Evolutionary conservation across 2,113 vertebrate genomes (phyloP), one percentile per base, ranked within the genome.

Genomic region (Pithys albifrons): DNA sequence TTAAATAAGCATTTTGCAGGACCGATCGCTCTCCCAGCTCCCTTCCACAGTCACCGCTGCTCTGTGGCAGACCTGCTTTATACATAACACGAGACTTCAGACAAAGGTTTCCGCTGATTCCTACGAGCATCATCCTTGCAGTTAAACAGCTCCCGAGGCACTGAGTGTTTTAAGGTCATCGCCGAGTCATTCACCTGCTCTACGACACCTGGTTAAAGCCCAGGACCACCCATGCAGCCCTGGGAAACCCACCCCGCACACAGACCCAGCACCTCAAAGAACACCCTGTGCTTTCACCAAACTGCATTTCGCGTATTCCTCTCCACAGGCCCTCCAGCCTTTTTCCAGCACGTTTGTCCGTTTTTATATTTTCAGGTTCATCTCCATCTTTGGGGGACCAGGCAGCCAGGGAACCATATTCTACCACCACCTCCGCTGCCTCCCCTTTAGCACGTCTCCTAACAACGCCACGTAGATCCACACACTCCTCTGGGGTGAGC

Each of bases 81-180:
- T 4, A n/a, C 4, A 39, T n/a, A 88, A 58, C 35, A 49, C 15
- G 19, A 51, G 85, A 54, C 70, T 89, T 45, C 57, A 92, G 88
- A 97, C 90, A 93, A 97, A 96, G 96, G 88, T 91, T 90, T 69
- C 72, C 79, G 33, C n/a, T 22, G 83, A 88, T 88, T 93, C 82
- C 88, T 85, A 31, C 0, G 19, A 89, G 77, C 87, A 90, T 45
- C 89, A 72, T 33, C 74, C 69, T 82, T 54, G 85, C 94, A 95
- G 55, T 31, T 61, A 62, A 80, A 65, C 89, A 73, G 29, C 39
- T 72, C 58, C 54, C 12, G 43, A 85, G 74, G 39, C 88, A 20
- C 49, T 19, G 80, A 88, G 58, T 55, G 83, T 70, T 94, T 24
- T 41, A 41, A 39, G 89, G 79, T 88, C 85, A 65, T 33, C 8